phyloP scores from a whole-genome alignment of 2,113 vertebrate genomes.

The Mirounga angustirostris region DNA sequence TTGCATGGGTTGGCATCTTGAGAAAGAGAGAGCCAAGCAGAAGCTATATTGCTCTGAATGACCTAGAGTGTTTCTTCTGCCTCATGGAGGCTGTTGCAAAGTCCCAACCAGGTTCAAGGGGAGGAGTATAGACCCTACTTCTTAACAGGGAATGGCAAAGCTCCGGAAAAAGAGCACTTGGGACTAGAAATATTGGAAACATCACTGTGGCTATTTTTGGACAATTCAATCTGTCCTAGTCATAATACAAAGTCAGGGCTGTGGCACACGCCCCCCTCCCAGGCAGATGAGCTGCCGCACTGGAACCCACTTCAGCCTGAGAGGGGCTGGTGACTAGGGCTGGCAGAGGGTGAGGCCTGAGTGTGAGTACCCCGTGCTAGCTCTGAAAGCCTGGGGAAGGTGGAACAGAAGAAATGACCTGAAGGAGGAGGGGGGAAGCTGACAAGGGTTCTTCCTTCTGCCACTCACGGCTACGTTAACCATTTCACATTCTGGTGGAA shows the following conservation, averaged over 20 bases:
- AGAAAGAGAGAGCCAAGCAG: not conserved
- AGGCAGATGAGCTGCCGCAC: not conserved
- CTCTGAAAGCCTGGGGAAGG: not conserved
- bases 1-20: not conserved
- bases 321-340: not conserved
- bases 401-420: not conserved
- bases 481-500: not conserved
- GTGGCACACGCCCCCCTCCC: not conserved
- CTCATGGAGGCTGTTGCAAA: not conserved
- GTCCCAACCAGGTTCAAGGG: not conserved
- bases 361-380: not conserved
- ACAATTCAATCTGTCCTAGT: not conserved
- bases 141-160: not conserved
- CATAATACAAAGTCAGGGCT: not conserved
- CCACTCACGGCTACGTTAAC: not conserved
- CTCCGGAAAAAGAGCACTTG: not conserved
- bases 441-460: not conserved
- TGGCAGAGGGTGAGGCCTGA: not conserved
- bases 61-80: not conserved
- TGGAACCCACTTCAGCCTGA: not conserved
- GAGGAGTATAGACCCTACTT: not conserved
- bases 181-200: not conserved
- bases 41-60: not conserved
- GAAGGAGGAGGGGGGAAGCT: accelerated
- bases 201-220: not conserved